A percentile compares a stretch with the other conserved stretches of the same genome.
phyloP scores from a whole-genome alignment of 2,888 invertebrate genomes.

The Ophion obscuratus region DNA sequence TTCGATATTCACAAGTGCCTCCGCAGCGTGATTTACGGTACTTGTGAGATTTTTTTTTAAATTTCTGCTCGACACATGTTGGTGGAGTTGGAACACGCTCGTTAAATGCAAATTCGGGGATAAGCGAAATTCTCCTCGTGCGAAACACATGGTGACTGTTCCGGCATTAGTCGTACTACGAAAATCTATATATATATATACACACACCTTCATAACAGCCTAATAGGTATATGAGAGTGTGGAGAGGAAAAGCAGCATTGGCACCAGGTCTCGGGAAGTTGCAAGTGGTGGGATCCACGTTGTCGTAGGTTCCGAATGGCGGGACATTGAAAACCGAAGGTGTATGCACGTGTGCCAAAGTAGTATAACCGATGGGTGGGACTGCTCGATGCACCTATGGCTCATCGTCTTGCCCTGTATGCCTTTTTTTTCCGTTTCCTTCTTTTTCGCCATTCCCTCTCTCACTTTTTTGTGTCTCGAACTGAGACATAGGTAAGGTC shows the following conservation, averaged over 20 bases:
- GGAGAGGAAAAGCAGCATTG: constrained; percentile 1
- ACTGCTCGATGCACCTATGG: constrained; percentile 17
- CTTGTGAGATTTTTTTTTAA: constrained; percentile 37
- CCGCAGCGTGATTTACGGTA: constrained; percentile 37
- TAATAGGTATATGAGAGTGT: constrained; percentile 52
- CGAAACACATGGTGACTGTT: constrained; percentile 62
- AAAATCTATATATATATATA: constrained; percentile 9
- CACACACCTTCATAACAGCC: constrained; percentile 26
- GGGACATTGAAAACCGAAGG: constrained; percentile 25
- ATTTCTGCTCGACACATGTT: constrained; percentile 62
- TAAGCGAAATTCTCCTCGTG: constrained; percentile 61
- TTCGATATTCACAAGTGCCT: not conserved
- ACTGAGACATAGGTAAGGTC: constrained; percentile 17
- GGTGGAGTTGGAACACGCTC: constrained; percentile 45
- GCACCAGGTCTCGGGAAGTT: constrained; percentile 38
- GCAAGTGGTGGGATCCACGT: constrained; percentile 41
- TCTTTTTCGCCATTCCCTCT: constrained; percentile 13
- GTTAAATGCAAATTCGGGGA: constrained; percentile 66
- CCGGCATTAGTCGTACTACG: constrained; percentile 17
- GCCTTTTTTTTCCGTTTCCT: constrained; percentile 2
- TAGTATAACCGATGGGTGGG: constrained; percentile 9
- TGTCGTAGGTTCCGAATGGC: constrained; percentile 20
- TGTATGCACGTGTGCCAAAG: constrained; percentile 29
- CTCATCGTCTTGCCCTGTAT: not conserved
- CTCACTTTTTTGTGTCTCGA: constrained; percentile 10